These are phyloP conservation scores for Colaptes auratus DNA, from an alignment of 2,113 vertebrate genomes.

Conservation along the genomic window DNA sequence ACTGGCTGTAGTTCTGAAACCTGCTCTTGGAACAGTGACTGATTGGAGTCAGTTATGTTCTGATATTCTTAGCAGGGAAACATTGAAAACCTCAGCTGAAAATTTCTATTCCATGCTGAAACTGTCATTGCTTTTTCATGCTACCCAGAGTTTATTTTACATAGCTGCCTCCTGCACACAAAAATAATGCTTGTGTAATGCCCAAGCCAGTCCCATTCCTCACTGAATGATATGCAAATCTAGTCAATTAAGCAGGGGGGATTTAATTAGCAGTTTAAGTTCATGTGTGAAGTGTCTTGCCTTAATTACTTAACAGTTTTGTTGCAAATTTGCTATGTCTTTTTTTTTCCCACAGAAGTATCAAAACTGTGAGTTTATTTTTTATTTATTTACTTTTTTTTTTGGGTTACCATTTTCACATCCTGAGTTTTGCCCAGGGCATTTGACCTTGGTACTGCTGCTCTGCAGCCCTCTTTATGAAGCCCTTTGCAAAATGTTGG, in stretches of 20 bases:
- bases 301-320: conserved; percentile 89
- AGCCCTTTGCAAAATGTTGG: not conserved
- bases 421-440: conserved; percentile 13
- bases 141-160: not conserved
- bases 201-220: conserved; percentile 72
- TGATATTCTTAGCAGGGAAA: not conserved
- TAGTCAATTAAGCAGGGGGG: conserved; percentile 86
- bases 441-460: conserved; percentile 50
- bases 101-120: not conserved
- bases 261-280: conserved; percentile 90
- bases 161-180: conserved; percentile 15
- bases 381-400: conserved; percentile 62
- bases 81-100: not conserved
- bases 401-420: conserved; percentile 62
- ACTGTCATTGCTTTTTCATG: not conserved
- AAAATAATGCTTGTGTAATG: conserved; percentile 32
- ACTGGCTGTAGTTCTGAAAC: not conserved
- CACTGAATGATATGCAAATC: conserved; percentile 86
- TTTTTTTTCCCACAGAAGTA: conserved; percentile 73
- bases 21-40: not conserved
- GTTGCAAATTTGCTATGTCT: conserved; percentile 82
- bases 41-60: not conserved
- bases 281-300: conserved; percentile 85
- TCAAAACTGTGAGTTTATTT: conserved; percentile 81
- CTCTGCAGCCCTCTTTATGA: not conserved